These are phyloP conservation scores for Leucania comma DNA, from an alignment of 2,888 invertebrate species.

Conservation along the genomic window DNA sequence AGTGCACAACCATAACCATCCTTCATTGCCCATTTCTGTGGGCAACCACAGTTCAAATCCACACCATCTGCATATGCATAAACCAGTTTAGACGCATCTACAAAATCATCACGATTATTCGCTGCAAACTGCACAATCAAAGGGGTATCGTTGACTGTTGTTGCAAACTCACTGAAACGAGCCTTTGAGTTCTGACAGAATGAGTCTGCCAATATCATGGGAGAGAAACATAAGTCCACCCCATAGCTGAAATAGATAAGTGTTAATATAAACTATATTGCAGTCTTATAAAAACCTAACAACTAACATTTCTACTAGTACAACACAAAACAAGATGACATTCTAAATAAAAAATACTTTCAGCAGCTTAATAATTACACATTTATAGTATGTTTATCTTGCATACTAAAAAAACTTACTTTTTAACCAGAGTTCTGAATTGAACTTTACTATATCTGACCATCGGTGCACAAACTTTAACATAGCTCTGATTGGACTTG, in stretches of 20 bases:
- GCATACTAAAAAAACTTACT: conserved; percentile 74
- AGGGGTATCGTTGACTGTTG: conserved; percentile 94
- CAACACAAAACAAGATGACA: background rate
- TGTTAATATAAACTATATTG: background rate
- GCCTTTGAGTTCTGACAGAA: conserved; percentile 97
- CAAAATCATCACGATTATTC: conserved; percentile 95
- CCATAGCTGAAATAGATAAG: conserved; percentile 91
- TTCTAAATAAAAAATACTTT: background rate
- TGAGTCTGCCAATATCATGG: conserved; percentile 99
- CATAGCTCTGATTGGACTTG: conserved; percentile 86
- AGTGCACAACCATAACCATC: conserved; percentile 97
- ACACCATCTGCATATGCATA: conserved; percentile 97
- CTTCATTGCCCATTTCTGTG: conserved; percentile 98
- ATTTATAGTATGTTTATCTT: background rate
- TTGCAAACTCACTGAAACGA: conserved; percentile 95
- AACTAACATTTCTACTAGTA: background rate
- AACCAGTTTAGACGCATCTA: conserved; percentile 95
- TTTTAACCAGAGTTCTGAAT: conserved; percentile 86
- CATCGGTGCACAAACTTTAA: conserved; percentile 98
- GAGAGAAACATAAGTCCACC: conserved; percentile 97
- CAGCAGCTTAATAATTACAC: background rate
- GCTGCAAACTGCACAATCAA: conserved; percentile 99
- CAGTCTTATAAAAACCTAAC: background rate
- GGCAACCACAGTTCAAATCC: conserved; percentile 99
- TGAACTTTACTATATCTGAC: conserved; percentile 95